Evolutionary conservation across 1,140 invertebrate species (phyloP), one percentile per base, ranked within the genome.

Genomic region (Drosophila melanica): DNA sequence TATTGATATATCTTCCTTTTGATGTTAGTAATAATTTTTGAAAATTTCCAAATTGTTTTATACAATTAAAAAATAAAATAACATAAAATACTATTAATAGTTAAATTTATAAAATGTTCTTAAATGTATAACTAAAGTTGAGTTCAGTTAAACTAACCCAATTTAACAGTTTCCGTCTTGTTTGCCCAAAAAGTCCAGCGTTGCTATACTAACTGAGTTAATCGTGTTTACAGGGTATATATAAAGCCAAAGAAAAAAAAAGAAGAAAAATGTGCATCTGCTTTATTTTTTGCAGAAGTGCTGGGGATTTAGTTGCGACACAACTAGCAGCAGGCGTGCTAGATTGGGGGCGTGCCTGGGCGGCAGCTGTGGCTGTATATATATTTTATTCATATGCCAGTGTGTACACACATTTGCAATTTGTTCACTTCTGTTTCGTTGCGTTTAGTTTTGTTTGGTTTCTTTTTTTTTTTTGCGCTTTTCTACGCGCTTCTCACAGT

Each of bases 351-450:
- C 37, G 47, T 18, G 41, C 14, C 41, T 11, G 42, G 50, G 64
- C 44, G 48, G 33, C 41, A 76, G 75, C 51, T 55, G 67, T 35
- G 10, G 30, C 30, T 2, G 9, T 9, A 35, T 35, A 35, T 47
- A 12, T 23, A 18, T 12, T 11, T 47, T n/a, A 18, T 27, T 16
- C 4, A n/a, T 18, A 20, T 27, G 14, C 45, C 51, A 44, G 14
- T 35, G 54, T 47, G 51, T 39, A 20, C 67, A 66, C 58, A 54
- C 50, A 41, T 48, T 54, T 53, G 68, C 71, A 78, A 77, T 81
- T 85, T 85, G 81, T 85, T 72, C 81, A 72, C 63, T 69, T 84
- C 48, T 75, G 47, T 58, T 58, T 67, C 37, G 48, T 42, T 57
- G 50, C 20, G 20, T 10, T 33, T 23, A 47, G 16, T 18, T 30